A percentile compares a stretch with the other conserved stretches of the same genome.
Conservation (phyloP, 2,888 invertebrate species). For the Synergus gifuensis region DNA sequence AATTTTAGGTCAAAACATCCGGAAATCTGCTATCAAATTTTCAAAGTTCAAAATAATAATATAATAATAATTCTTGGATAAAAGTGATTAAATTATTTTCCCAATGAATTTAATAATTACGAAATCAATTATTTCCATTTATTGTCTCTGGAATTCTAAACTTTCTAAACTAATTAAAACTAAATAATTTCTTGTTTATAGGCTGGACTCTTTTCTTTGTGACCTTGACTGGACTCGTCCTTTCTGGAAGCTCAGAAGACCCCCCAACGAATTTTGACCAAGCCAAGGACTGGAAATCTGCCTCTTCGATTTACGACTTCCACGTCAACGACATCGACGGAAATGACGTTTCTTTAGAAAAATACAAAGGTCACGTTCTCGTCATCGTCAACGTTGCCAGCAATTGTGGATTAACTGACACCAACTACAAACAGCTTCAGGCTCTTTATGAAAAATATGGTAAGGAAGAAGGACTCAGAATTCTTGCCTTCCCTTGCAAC, state of each 20-base stretch:
- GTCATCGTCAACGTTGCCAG: slow-evolving; percentile 94
- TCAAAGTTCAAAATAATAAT: no score
- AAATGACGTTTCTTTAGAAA: slow-evolving; percentile 86
- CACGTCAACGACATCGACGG: slow-evolving; percentile 91
- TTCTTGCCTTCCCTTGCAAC: slow-evolving; percentile 85
- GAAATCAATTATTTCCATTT: background rate
- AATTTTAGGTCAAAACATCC: background rate
- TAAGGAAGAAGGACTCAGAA: slow-evolving; percentile 82
- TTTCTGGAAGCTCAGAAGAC: background rate
- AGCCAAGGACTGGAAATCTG: slow-evolving; percentile 81
- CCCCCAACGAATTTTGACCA: slow-evolving; percentile 63
- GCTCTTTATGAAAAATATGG: slow-evolving; percentile 86
- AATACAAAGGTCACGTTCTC: slow-evolving; percentile 88
- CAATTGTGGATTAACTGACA: slow-evolving; percentile 89
- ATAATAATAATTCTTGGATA: background rate
- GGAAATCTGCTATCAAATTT: no score
- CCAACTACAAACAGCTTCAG: slow-evolving; percentile 89
- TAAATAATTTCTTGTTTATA: background rate
- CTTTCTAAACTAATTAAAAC: background rate
- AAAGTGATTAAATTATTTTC: background rate
- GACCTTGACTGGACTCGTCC: background rate
- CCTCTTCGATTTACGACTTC: slow-evolving; percentile 88
- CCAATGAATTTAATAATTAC: background rate
- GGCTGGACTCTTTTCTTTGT: background rate
- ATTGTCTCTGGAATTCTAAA: background rate